Evolutionary conservation across 2,888 invertebrate species (phyloP).

Genomic region (Osedax frankpressi): DNA sequence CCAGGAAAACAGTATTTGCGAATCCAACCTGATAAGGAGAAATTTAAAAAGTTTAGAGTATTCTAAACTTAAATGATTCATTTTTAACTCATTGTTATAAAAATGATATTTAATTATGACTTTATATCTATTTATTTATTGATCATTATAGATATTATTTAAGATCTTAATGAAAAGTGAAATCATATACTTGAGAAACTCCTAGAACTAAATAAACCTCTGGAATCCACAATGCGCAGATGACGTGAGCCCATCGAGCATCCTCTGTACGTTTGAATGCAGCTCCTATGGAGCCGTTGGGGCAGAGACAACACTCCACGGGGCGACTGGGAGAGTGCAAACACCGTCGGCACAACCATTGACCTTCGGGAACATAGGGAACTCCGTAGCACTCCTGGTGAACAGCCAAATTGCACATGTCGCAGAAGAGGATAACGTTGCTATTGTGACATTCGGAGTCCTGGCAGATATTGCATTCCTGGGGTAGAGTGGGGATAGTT

Average conservation of each 20-base stretch:
- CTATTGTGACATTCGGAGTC: conserved; percentile 97
- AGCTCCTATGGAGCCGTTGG: conserved; percentile 71
- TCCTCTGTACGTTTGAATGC: conserved; percentile 97
- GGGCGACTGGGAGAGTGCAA: conserved; percentile 82
- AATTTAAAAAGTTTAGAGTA: too few relatives aligned
- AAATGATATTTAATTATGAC: too few relatives aligned
- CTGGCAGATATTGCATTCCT: conserved; percentile 81
- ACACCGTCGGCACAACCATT: conserved; percentile 91
- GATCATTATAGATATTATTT: too few relatives aligned
- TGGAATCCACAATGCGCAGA: conserved; percentile 96
- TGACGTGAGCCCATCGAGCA: conserved; percentile 91
- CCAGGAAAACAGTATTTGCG: conserved; percentile 88
- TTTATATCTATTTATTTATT: too few relatives aligned
- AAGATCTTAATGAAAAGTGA: too few relatives aligned
- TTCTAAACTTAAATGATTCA: too few relatives aligned
- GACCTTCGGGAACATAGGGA: conserved; percentile 89
- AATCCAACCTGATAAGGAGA: conserved; percentile 48
- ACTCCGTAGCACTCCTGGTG: conserved; percentile 97
- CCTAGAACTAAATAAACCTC: conserved; percentile 65
- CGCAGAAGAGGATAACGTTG: conserved; percentile 95
- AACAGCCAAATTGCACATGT: conserved; percentile 97
- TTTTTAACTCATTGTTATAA: too few relatives aligned
- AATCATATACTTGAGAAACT: too few relatives aligned
- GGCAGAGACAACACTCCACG: conserved; percentile 93
- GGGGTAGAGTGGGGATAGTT: background rate